Evolutionary conservation across 2,113 vertebrate genomes (phyloP), one percentile per base, ranked within the genome.

Genomic region (Pungitius pungitius): DNA sequence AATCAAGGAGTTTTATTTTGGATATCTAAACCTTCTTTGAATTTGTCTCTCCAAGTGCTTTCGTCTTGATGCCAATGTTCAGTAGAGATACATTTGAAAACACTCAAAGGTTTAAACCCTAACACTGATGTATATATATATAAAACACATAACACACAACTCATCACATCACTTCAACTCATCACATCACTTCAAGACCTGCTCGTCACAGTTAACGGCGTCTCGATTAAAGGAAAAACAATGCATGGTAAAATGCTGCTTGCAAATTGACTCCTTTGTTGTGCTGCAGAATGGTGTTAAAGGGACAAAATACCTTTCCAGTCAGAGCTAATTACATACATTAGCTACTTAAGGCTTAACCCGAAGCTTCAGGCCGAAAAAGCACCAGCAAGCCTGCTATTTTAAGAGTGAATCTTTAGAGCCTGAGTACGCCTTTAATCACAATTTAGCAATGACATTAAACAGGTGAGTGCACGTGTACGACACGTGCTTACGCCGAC

Each of bases 321-420:
- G 70, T 76, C 62, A 73, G 39, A 61, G 63, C 10, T 70, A 73
- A 85, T 80, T 72, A 74, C 51, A 45, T 58, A 57, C 40, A 75
- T 75, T 66, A 82, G 4, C 43, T 49, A 55, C 40, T 68, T 71
- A 63, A 63, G 52, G 54, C 56, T 66, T 26, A 57, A 74, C 69
- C 61, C 56, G 22, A n/a, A 58, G 69, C 30, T 77, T 47, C n/a
- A 47, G 24, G 24, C 63, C 75, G 1, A 7, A 56, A 24, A 40
- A 13, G 30, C 35, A 42, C 3, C 26, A 37, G 39, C 37, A 42
- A 35, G 18, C 3, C 13, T 58, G 27, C n/a, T 39, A 30, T 42
- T 67, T 62, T 30, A 54, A 26, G 51, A 20, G 35, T 67, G 40
- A 47, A 55, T 62, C 11, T 58, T 60, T 67, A 77, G 61, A 52